phyloP scores from a whole-genome alignment of 2,113 vertebrate species.

The Colius striatus region DNA sequence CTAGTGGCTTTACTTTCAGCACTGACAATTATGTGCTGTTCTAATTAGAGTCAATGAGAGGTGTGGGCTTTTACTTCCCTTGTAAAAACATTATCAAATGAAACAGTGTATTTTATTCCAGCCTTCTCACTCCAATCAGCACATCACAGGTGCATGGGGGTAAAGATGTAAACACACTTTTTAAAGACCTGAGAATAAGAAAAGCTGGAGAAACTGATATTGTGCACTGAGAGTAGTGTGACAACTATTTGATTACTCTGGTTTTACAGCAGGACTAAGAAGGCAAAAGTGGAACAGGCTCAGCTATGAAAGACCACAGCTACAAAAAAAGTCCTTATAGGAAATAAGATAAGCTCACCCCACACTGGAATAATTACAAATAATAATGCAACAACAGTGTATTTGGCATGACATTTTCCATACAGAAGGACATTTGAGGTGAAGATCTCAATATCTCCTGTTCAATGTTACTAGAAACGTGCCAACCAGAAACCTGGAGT shows the following conservation, averaged over 20 bases:
- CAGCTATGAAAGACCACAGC: rapidly evolving
- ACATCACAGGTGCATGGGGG: not conserved
- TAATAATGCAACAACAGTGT: not conserved
- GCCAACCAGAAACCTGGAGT: no score
- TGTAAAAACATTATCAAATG: not conserved
- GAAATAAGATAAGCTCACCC: not conserved
- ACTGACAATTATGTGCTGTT: not conserved
- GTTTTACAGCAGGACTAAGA: not conserved
- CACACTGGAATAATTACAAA: not conserved
- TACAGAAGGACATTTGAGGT: not conserved
- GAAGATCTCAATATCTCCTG: not conserved
- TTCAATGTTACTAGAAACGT: not conserved
- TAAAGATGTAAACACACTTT: not conserved
- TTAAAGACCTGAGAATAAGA: not conserved
- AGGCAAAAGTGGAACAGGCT: not conserved
- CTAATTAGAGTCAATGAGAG: slow-evolving; percentile 38
- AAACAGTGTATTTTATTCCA: not conserved
- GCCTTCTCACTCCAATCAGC: not conserved
- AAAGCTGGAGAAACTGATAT: not conserved
- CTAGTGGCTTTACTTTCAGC: not conserved
- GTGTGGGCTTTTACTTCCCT: not conserved
- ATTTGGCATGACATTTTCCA: not conserved
- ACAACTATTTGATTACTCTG: not conserved
- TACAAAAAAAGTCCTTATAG: not conserved
- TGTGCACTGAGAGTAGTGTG: not conserved